These are phyloP conservation scores for Drosophila littoralis DNA, from an alignment of 1,140 invertebrate genomes.

Conservation along the genomic window DNA sequence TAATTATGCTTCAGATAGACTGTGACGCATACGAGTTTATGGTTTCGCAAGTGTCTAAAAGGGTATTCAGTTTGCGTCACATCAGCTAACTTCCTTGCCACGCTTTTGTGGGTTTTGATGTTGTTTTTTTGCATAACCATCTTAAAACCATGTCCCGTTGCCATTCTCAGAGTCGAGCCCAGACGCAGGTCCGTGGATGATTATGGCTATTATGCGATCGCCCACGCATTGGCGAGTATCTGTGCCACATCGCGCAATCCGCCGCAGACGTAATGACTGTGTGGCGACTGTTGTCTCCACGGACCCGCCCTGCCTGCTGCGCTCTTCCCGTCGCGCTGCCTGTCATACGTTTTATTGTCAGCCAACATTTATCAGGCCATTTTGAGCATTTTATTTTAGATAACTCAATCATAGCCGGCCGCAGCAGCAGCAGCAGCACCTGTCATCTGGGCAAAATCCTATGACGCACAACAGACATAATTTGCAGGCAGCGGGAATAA, in stretches of 20 bases:
- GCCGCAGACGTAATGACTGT: constrained; percentile 14
- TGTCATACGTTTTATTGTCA: constrained; percentile 5
- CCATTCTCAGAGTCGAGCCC: constrained; percentile 10
- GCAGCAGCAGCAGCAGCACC: constrained; percentile 6
- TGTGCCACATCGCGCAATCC: constrained; percentile 36
- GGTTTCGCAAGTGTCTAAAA: background rate
- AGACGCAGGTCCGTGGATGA: constrained; percentile 40
- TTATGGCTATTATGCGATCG: constrained; percentile 48
- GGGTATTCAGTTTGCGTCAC: constrained; percentile 1
- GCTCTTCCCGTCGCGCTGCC: background rate
- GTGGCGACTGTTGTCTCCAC: constrained; percentile 8
- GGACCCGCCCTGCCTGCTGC: background rate
- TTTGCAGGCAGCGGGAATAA: background rate
- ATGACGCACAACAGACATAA: background rate
- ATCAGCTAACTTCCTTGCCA: background rate
- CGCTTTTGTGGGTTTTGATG: background rate
- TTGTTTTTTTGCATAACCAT: constrained; percentile 5
- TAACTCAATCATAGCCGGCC: constrained; percentile 6
- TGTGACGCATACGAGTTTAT: too few species aligned
- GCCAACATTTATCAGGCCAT: constrained; percentile 1
- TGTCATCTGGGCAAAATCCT: constrained; percentile 8
- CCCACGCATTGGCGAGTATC: constrained; percentile 38
- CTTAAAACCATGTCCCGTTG: background rate
- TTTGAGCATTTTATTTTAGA: constrained; percentile 8
- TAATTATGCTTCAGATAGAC: too few species aligned